phyloP scores from a whole-genome alignment of 2,888 invertebrate genomes.

The Brenthis hecate region DNA sequence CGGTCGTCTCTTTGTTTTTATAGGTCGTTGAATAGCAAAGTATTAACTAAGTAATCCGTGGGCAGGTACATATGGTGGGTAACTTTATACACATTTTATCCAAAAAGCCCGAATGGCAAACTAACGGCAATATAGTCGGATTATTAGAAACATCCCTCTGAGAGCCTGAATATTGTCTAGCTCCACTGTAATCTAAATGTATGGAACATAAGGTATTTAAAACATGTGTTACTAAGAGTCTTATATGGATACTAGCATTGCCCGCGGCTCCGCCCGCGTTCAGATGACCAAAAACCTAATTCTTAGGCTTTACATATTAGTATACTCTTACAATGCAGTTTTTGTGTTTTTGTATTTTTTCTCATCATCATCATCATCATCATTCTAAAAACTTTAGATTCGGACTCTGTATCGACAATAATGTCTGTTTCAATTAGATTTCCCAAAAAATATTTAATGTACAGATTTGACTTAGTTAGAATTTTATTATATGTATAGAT shows the following conservation, averaged over 20 bases:
- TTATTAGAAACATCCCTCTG: not conserved
- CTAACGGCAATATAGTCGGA: not conserved
- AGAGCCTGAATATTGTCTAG: constrained; percentile 1
- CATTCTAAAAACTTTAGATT: too few relatives aligned
- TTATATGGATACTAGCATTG: constrained; percentile 3
- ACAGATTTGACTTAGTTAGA: too few relatives aligned
- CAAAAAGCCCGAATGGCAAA: not conserved
- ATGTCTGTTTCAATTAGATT: too few relatives aligned
- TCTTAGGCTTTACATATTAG: too few relatives aligned
- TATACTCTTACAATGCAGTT: too few relatives aligned
- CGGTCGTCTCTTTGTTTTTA: constrained; percentile 75
- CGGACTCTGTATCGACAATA: too few relatives aligned
- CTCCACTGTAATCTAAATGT: not conserved
- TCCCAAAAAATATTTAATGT: too few relatives aligned
- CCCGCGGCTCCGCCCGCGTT: too few relatives aligned
- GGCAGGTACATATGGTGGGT: constrained; percentile 23
- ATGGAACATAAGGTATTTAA: constrained; percentile 6
- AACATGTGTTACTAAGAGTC: constrained; percentile 18
- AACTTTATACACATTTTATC: constrained; percentile 4
- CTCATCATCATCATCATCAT: too few relatives aligned
- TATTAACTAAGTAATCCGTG: constrained; percentile 28
- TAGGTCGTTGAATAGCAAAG: constrained; percentile 62
- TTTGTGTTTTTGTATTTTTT: too few relatives aligned
- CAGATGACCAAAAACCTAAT: too few relatives aligned
- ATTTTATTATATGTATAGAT: too few relatives aligned